phyloP scores from a whole-genome alignment of 2,888 invertebrate genomes.

The Cheilosia vulpina region DNA sequence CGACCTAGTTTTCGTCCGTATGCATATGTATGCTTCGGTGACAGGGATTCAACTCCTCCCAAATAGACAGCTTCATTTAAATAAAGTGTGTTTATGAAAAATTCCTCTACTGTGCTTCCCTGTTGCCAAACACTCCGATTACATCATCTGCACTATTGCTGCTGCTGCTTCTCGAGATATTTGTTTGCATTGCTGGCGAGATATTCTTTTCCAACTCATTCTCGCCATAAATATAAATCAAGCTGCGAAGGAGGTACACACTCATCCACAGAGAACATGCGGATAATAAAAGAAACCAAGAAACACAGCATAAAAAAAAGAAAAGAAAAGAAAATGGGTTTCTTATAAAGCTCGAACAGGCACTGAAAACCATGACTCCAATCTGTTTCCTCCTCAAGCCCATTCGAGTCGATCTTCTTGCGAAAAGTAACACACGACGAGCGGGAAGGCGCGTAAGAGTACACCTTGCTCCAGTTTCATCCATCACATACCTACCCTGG shows the following conservation, averaged over 20 bases:
- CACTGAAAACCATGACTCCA: conserved; percentile 36
- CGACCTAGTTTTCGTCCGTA: too few species aligned
- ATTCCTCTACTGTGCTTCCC: too few species aligned
- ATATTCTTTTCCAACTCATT: conserved; percentile 45
- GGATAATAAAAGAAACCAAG: conserved; percentile 13
- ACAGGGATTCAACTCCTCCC: too few species aligned
- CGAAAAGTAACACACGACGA: conserved; percentile 49
- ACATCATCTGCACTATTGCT: not conserved
- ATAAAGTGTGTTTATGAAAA: too few species aligned
- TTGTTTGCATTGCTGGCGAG: conserved; percentile 23
- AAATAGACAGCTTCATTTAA: too few species aligned
- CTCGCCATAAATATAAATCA: conserved; percentile 37
- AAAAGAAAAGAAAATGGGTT: conserved; percentile 25
- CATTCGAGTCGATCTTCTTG: conserved; percentile 30
- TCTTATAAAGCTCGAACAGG: conserved; percentile 16
- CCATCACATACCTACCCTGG: conserved; percentile 58
- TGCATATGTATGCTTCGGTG: too few species aligned
- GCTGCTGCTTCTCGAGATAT: not conserved
- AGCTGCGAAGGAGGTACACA: conserved; percentile 7
- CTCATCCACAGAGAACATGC: not conserved
- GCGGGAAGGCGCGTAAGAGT: conserved; percentile 52
- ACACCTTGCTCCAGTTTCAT: conserved; percentile 71
- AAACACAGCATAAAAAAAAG: conserved; percentile 26
- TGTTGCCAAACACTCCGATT: not conserved
- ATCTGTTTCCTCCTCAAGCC: conserved; percentile 45